Conservation (phyloP, 2,797 vertebrate species). For the Sphaeramia orbicularis region DNA sequence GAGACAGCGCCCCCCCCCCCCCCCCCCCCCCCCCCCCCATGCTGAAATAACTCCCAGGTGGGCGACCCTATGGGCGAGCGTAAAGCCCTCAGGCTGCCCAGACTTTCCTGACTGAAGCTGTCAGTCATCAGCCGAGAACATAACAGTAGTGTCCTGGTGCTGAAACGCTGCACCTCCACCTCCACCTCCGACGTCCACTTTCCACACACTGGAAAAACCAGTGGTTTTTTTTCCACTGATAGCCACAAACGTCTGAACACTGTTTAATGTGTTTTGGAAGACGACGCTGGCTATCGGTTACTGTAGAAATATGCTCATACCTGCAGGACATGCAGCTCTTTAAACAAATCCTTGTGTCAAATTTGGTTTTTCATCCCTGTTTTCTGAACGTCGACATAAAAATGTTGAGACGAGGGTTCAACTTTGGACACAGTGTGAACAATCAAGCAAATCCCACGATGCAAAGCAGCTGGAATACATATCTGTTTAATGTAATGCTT, state of each 20-base stretch:
- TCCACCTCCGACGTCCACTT: conserved; percentile 42
- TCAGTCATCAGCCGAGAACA: conserved; percentile 72
- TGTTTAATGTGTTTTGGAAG: conserved; percentile 52
- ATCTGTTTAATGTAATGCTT: no score
- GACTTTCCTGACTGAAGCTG: conserved; percentile 64
- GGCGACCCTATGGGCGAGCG: conserved; percentile 58
- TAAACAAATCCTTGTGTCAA: conserved; percentile 52
- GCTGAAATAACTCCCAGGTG: conserved; percentile 73
- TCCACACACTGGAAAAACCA: conserved; percentile 68
- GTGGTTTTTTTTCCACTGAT: conserved; percentile 35
- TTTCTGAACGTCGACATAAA: neutral
- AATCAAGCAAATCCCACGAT: neutral
- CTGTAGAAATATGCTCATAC: conserved; percentile 25
- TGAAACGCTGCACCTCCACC: conserved; percentile 39
- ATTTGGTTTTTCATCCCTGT: conserved; percentile 14
- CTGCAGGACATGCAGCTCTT: conserved; percentile 11
- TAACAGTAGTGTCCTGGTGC: conserved; percentile 61
- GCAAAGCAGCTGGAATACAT: no score
- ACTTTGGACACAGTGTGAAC: conserved; percentile 51
- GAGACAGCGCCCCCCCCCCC: conserved; percentile 38
- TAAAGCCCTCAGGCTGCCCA: conserved; percentile 58
- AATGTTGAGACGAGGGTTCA: conserved; percentile 26
- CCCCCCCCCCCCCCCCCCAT: conserved; percentile 52
- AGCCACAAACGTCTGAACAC: conserved; percentile 43
- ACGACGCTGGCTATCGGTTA: conserved; percentile 48